Evolutionary conservation across 2,797 vertebrate species (phyloP).

Genomic region (Spinus pinus): DNA sequence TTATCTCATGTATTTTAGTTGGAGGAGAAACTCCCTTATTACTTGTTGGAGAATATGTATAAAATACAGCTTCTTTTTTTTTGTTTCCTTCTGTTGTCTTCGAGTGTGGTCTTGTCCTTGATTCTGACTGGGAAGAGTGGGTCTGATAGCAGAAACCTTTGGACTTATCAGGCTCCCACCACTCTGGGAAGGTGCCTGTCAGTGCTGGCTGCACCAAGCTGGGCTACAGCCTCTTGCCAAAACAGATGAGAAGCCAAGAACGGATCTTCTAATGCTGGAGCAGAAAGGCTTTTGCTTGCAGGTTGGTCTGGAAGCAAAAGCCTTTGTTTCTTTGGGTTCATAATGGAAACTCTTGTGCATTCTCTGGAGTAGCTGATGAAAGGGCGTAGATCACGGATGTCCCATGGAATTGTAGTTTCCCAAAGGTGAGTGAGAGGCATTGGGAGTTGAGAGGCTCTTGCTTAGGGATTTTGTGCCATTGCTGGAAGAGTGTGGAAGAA

Average conservation of each 20-base stretch:
- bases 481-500: not conserved
- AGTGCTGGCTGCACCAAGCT: not conserved
- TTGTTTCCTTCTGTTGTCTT: not conserved
- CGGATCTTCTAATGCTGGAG: accelerated
- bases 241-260: not conserved
- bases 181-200: not conserved
- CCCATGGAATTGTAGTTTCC: not conserved
- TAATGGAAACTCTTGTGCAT: not conserved
- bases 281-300: not conserved
- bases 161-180: not conserved
- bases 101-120: not conserved
- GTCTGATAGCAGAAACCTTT: not conserved
- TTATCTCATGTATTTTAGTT: not conserved
- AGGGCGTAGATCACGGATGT: not conserved
- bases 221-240: not conserved
- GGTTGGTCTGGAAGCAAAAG: not conserved
- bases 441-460: not conserved
- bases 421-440: not conserved
- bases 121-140: not conserved
- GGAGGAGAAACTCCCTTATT: not conserved
- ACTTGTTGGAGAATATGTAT: not conserved
- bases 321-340: not conserved
- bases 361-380: not conserved
- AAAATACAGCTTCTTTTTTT: constrained; percentile 38
- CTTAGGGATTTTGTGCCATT: not conserved